phyloP scores from a whole-genome alignment of 2,888 invertebrate species.

The Priocnemis perturbator region DNA sequence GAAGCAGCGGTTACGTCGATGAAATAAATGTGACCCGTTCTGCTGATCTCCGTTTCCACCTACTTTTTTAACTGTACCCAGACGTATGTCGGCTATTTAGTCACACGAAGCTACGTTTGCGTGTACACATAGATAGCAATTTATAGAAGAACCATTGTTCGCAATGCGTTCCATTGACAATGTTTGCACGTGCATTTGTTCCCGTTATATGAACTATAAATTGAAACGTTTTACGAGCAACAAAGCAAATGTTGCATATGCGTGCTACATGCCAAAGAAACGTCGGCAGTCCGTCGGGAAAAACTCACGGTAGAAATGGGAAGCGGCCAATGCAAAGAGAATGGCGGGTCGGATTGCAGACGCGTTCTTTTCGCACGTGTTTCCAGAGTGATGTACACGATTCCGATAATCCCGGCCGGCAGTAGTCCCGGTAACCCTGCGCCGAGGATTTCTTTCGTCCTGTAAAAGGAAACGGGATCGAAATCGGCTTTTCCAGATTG shows the following conservation, averaged over 20 bases:
- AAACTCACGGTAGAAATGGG: not conserved
- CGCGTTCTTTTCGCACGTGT: conserved; percentile 58
- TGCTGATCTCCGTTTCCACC: not conserved
- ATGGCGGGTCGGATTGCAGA: conserved; percentile 40
- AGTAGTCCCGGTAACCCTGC: conserved; percentile 21
- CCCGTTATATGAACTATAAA: too few species aligned
- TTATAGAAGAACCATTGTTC: too few species aligned
- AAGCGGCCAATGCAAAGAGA: not conserved
- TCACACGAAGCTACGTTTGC: too few species aligned
- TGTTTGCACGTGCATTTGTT: too few species aligned
- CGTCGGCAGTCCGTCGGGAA: not conserved
- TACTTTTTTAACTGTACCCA: conserved; percentile 10
- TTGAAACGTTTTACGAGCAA: too few species aligned
- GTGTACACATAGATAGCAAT: too few species aligned
- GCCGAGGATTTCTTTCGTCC: conserved; percentile 63
- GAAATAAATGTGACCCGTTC: conserved; percentile 54
- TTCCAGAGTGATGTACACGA: conserved; percentile 55
- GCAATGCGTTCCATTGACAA: too few species aligned
- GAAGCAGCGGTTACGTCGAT: conserved; percentile 56
- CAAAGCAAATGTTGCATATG: too few species aligned
- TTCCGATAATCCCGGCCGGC: conserved; percentile 57
- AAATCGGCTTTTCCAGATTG: conserved; percentile 74
- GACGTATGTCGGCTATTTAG: too few species aligned
- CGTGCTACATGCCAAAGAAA: too few species aligned
- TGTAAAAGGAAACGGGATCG: conserved; percentile 70